Base-by-base conservation (phyloP, 2,113 vertebrate species). In the Cavia porcellus region DNA sequence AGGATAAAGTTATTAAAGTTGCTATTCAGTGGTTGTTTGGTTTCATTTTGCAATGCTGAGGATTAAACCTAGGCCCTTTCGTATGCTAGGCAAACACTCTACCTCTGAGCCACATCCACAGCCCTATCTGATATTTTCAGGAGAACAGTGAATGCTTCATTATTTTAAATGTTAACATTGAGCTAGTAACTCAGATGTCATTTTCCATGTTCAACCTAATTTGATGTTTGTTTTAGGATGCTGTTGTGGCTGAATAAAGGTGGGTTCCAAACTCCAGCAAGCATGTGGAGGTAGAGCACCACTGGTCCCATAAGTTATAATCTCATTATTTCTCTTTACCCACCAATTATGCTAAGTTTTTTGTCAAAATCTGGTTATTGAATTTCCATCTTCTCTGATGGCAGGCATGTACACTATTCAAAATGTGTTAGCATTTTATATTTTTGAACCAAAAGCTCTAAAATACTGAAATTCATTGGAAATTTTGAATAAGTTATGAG, bases 401-500 rank as follows among this genome's bases (percentile, higher is more conserved):
- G 79, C 62, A 72, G 87, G 55, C 38, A 25, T 25, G 35, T n/a
- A 66, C 80, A 74, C 28, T 45, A 87, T 79, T 90, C 42, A 28
- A 79, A 74, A 84, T 35, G 14, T 81, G 38, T 87, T 93, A 50
- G 32, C 55, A 47, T 64, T 96, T 75, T 45, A 70, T 47, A 68
- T 22, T 80, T 96, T 74, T 68, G 72, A 90, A 92, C 24, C 79
- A 62, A 86, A 42, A n/a, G n/a, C 59, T 70, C 84, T 59, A 66
- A 95, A 89, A 64, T 45, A 68, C 62, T 80, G 35, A n/a, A 68
- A 79, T 32, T 95, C 84, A 89, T 66, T 92, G 88, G 84, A 92
- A 70, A 72, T 92, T 95, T 72, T 93, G 68, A 96, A 70, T 52
- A 74, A 81, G 59, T 96, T 92, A 30, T 57, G 79, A 90, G 32